Conservation (phyloP, 2,797 vertebrate species). For the Leptodactylus fallax region DNA sequence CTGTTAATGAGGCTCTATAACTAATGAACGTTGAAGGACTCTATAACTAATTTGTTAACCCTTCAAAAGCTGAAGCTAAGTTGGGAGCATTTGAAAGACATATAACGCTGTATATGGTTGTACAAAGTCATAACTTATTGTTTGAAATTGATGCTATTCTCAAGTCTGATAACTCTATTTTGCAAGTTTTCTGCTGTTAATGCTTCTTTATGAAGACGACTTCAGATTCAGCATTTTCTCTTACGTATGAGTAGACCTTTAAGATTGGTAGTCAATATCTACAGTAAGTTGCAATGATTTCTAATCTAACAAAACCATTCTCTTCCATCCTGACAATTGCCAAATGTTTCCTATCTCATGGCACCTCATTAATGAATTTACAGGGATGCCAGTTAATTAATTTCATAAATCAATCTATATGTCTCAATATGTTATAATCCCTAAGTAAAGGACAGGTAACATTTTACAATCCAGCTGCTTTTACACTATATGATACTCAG, state of each 20-base stretch:
- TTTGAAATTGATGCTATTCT: no score
- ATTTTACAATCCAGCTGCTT: constrained; percentile 13
- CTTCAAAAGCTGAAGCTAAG: no score
- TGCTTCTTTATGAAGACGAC: not conserved
- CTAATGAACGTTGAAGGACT: no score
- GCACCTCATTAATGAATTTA: not conserved
- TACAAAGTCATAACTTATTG: no score
- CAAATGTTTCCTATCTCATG: not conserved
- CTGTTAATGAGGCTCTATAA: no score
- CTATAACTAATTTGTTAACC: no score
- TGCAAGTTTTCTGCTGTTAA: not conserved
- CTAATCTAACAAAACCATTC: not conserved
- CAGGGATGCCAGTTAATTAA: not conserved
- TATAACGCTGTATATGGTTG: no score
- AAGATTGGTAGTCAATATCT: not conserved
- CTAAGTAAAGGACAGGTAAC: not conserved
- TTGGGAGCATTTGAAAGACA: no score
- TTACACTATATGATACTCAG: constrained; percentile 18
- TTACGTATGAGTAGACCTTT: not conserved
- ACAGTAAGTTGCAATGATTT: not conserved
- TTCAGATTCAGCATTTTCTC: not conserved
- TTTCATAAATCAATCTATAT: not conserved
- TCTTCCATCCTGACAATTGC: not conserved
- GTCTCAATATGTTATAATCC: not conserved
- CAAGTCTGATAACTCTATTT: not conserved